These are phyloP conservation scores for Hypomecis atomaria DNA, from an alignment of 2,888 invertebrate genomes.

Conservation along the genomic window DNA sequence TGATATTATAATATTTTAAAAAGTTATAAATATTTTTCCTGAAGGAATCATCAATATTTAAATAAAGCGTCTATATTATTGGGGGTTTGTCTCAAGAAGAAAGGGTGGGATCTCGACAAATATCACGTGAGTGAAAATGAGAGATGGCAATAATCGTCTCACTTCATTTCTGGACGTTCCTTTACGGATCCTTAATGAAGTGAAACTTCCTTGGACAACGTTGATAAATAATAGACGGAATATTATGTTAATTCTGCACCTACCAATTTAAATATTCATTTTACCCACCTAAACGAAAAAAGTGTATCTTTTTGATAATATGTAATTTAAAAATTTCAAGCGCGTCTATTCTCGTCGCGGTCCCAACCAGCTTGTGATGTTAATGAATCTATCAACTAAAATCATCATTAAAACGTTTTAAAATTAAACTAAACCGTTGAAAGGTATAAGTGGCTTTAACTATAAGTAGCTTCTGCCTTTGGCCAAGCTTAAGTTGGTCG, in stretches of 20 bases:
- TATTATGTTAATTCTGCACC: too few species aligned
- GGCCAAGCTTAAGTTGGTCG: not conserved
- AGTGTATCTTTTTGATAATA: not conserved
- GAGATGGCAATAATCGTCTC: too few species aligned
- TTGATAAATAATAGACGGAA: too few species aligned
- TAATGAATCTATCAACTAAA: constrained; percentile 20
- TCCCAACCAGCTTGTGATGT: not conserved
- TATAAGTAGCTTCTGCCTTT: not conserved
- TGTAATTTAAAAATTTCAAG: not conserved
- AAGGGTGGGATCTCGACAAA: too few species aligned
- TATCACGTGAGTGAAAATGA: too few species aligned
- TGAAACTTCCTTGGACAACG: too few species aligned
- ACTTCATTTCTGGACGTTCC: too few species aligned
- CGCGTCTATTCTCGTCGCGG: constrained; percentile 1
- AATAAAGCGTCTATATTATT: too few species aligned
- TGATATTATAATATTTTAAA: too few species aligned
- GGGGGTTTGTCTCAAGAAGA: too few species aligned
- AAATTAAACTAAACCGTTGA: constrained; percentile 4
- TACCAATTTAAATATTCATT: not conserved
- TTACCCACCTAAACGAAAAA: not conserved
- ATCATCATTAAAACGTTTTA: constrained; percentile 1
- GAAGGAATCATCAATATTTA: too few species aligned
- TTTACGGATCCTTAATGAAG: not conserved
- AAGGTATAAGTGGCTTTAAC: not conserved
- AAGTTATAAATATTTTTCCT: too few species aligned